phyloP scores from a whole-genome alignment of 2,888 invertebrate species.

The Eupithecia tripunctaria region DNA sequence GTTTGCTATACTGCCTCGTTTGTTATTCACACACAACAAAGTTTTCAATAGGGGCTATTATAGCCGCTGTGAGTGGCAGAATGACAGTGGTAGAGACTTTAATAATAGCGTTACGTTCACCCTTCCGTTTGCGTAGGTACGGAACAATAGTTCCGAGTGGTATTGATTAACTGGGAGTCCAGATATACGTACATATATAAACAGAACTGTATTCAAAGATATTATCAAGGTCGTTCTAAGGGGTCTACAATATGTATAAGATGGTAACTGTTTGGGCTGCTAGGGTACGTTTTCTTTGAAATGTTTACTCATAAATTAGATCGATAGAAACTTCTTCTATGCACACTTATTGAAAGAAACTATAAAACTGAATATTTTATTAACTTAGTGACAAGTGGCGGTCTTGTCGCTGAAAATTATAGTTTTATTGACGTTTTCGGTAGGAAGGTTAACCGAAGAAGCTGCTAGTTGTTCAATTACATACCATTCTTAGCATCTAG shows the following conservation, averaged over 20 bases:
- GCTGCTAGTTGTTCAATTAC: too few species aligned
- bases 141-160: neutral
- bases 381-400: too few species aligned
- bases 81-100: neutral
- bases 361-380: too few species aligned
- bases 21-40: neutral
- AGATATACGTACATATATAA: neutral
- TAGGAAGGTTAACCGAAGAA: too few species aligned
- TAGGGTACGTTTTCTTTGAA: too few species aligned
- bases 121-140: neutral
- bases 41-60: neutral
- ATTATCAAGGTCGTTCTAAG: neutral
- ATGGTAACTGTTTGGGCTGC: neutral
- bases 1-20: neutral
- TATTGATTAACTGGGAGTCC: neutral
- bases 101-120: conserved; percentile 2
- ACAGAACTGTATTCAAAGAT: neutral
- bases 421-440: too few species aligned
- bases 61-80: conserved; percentile 1
- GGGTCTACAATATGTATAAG: neutral
- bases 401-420: too few species aligned
- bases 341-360: too few species aligned
- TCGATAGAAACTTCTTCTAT: too few species aligned
- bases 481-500: neutral
- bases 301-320: too few species aligned